A percentile compares a stretch with the other conserved stretches of the same genome.
These are phyloP conservation scores for Pogoniulus pusillus DNA, from an alignment of 2,797 vertebrate species.

Conservation along the genomic window DNA sequence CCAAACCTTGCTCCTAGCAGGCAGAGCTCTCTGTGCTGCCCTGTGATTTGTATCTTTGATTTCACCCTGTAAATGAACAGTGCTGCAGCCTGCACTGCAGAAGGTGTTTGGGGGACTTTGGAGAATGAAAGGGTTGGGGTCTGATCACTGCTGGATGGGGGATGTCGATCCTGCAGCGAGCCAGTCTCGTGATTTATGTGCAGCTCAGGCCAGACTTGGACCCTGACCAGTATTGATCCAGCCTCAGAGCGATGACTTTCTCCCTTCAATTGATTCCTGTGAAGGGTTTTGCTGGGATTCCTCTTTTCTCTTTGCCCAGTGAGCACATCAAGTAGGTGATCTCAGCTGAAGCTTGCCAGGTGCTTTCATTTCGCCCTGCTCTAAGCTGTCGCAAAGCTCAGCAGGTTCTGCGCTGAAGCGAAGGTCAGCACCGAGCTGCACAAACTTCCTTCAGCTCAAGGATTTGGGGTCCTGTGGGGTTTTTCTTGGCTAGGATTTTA, in stretches of 20 bases:
- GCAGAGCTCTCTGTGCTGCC: not conserved
- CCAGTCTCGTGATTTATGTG: not conserved
- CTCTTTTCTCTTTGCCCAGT: not conserved
- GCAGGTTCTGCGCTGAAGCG: not conserved
- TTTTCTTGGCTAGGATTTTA: not conserved
- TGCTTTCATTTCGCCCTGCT: constrained; percentile 23
- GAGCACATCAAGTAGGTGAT: constrained; percentile 22
- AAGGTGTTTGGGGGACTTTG: accelerated
- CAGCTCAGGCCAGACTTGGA: not conserved
- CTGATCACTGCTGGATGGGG: not conserved
- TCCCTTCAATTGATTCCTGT: not conserved
- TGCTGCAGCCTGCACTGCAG: not conserved
- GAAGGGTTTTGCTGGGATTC: constrained; percentile 28
- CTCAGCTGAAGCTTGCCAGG: constrained; percentile 26
- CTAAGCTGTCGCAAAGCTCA: constrained; percentile 20
- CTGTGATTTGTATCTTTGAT: not conserved
- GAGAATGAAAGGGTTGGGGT: not conserved
- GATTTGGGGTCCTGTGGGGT: not conserved
- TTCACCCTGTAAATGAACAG: not conserved
- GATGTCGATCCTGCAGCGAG: not conserved
- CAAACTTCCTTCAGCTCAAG: not conserved
- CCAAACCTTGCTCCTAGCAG: not conserved
- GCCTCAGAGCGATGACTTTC: not conserved
- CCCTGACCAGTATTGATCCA: not conserved
- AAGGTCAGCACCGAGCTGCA: constrained; percentile 14